A percentile compares a stretch with the other conserved stretches of the same genome.
Conservation (phyloP, 1,140 invertebrate genomes). For the Heliconius congener region DNA sequence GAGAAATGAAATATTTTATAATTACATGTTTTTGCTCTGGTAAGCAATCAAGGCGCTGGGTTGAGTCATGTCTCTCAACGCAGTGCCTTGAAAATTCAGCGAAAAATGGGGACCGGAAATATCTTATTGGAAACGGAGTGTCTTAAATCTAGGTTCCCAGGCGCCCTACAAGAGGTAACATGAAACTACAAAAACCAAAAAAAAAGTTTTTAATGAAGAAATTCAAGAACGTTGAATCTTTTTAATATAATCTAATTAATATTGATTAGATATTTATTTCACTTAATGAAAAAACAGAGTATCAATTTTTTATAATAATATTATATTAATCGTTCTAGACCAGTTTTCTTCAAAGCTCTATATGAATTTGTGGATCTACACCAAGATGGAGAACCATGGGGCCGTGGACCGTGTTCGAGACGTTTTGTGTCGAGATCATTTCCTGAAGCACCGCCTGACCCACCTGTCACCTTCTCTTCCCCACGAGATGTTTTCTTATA, state of each 20-base stretch:
- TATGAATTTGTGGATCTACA: slow-evolving; percentile 95
- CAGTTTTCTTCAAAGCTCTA: slow-evolving; percentile 91
- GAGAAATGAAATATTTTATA: too few relatives aligned
- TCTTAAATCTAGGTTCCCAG: too few relatives aligned
- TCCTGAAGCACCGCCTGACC: slow-evolving; percentile 82
- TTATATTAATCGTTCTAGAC: slow-evolving; percentile 78
- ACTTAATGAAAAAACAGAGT: not conserved
- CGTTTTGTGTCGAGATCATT: slow-evolving; percentile 85
- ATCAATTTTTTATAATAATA: not conserved
- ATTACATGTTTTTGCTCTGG: too few relatives aligned
- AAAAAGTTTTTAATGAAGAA: too few relatives aligned
- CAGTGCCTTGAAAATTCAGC: too few relatives aligned
- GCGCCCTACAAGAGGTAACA: not conserved
- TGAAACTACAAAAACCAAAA: not conserved
- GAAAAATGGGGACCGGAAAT: too few relatives aligned
- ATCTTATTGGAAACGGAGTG: too few relatives aligned
- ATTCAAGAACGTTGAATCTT: too few relatives aligned
- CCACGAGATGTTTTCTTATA: slow-evolving; percentile 92
- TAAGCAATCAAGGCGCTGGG: too few relatives aligned
- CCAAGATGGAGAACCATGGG: slow-evolving; percentile 90
- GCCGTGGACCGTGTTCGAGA: slow-evolving; percentile 85
- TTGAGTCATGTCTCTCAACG: too few relatives aligned
- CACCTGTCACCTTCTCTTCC: slow-evolving; percentile 84
- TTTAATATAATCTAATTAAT: too few relatives aligned
- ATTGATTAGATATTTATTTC: too few relatives aligned